Evolutionary conservation across 92 coral and sea anemone genomes (phyloP).

Genomic region (Hydrozoanthus gracilis): DNA sequence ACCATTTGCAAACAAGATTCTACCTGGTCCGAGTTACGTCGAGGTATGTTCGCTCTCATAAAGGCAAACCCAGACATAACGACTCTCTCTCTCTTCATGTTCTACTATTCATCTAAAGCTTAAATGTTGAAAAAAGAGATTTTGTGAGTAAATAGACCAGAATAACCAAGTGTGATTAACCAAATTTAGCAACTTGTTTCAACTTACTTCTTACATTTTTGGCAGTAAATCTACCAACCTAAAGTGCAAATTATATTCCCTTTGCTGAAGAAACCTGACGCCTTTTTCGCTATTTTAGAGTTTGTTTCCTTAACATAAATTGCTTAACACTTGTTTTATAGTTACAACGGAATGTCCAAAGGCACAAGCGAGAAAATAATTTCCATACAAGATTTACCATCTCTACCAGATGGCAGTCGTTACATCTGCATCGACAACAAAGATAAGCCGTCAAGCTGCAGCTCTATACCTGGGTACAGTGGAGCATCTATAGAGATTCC

Average conservation of each 20-base stretch:
- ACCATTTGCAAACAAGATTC: not conserved
- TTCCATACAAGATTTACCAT: not conserved
- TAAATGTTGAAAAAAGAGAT: too few relatives aligned
- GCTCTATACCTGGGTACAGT: not conserved
- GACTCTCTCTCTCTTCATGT: too few relatives aligned
- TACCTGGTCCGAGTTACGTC: not conserved
- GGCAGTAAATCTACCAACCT: too few relatives aligned
- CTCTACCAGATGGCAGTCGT: not conserved
- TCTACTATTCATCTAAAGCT: too few relatives aligned
- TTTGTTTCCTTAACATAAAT: not conserved
- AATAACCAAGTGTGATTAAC: too few relatives aligned
- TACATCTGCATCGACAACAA: slow-evolving; percentile 8
- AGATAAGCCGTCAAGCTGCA: not conserved
- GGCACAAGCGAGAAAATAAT: not conserved
- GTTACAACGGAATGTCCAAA: not conserved
- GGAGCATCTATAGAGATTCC: slow-evolving; percentile 1
- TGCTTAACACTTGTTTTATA: not conserved
- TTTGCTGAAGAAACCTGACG: too few relatives aligned
- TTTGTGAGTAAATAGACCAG: too few relatives aligned
- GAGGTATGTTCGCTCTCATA: slow-evolving; percentile 2
- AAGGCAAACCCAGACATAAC: too few relatives aligned
- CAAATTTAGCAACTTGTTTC: too few relatives aligned
- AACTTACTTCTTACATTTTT: too few relatives aligned
- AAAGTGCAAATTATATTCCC: too few relatives aligned
- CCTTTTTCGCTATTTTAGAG: not conserved